Conservation (phyloP, 1,140 invertebrate genomes). For the Drosophila biarmipes region DNA sequence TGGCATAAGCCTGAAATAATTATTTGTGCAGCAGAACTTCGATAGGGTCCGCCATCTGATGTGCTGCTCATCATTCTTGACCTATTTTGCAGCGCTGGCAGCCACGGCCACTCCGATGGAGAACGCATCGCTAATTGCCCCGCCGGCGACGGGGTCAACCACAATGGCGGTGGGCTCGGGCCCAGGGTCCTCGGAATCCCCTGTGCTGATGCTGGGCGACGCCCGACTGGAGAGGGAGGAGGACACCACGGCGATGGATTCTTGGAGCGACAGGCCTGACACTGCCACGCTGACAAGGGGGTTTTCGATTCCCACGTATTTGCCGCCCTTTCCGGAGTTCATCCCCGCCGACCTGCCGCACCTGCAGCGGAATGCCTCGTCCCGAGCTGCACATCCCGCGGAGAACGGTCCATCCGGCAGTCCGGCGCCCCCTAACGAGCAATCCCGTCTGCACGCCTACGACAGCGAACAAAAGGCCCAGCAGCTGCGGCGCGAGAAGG, state of each 20-base stretch:
- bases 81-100: slow-evolving; percentile 67
- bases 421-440: slow-evolving; percentile 13
- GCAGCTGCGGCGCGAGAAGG: slow-evolving; percentile 63
- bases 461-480: slow-evolving; percentile 70
- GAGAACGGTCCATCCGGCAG: slow-evolving; percentile 6
- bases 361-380: slow-evolving; percentile 25
- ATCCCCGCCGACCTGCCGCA: slow-evolving; percentile 70
- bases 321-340: slow-evolving; percentile 75
- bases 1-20: slow-evolving; percentile 4
- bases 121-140: slow-evolving; percentile 66
- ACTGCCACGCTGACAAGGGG: slow-evolving; percentile 74
- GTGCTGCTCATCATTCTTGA: slow-evolving; percentile 48
- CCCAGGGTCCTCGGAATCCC: slow-evolving; percentile 7
- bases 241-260: slow-evolving; percentile 40
- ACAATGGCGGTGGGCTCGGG: slow-evolving; percentile 8
- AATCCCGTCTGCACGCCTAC: slow-evolving; percentile 64
- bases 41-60: slow-evolving; percentile 28
- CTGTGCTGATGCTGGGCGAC: slow-evolving; percentile 12
- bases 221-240: slow-evolving; percentile 37
- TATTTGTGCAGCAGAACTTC: slow-evolving; percentile 15
- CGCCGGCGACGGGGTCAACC: slow-evolving; percentile 26
- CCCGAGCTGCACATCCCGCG: slow-evolving; percentile 2
- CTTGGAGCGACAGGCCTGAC: slow-evolving; percentile 67
- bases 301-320: slow-evolving; percentile 74
- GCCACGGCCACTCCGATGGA: slow-evolving; percentile 44